Conservation (phyloP, 2,888 invertebrate species). For the Omphaloscelis lunosa region DNA sequence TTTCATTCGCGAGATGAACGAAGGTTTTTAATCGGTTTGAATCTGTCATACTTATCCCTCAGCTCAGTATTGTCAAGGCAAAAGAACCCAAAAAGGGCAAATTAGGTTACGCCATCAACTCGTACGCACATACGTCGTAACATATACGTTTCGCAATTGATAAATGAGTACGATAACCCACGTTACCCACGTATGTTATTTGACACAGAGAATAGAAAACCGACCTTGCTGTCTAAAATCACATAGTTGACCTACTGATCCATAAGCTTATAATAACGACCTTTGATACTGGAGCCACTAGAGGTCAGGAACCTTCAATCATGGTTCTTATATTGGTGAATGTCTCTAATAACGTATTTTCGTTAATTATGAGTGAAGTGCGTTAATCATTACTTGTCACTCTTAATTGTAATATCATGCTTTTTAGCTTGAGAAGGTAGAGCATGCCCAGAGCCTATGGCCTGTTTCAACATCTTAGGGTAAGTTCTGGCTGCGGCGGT, state of each 20-base stretch:
- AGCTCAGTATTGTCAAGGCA: constrained; percentile 3
- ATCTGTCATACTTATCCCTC: constrained; percentile 6
- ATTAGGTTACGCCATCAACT: constrained; percentile 46
- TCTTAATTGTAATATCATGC: constrained; percentile 9
- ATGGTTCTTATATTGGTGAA: constrained; percentile 40
- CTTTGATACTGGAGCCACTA: constrained; percentile 31
- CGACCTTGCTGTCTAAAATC: constrained; percentile 55
- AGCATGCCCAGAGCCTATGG: neutral
- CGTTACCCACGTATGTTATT: constrained; percentile 39
- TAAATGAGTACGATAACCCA: constrained; percentile 47
- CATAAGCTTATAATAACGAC: constrained; percentile 28
- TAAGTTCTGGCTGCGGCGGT: neutral
- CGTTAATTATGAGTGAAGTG: constrained; percentile 37
- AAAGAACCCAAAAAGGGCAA: constrained; percentile 32
- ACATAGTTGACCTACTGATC: constrained; percentile 53
- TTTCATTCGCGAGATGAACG: neutral
- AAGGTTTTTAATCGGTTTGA: neutral
- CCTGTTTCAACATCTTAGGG: neutral
- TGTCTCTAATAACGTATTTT: constrained; percentile 41
- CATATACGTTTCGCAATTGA: constrained; percentile 49
- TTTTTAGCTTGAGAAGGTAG: neutral
- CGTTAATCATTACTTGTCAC: constrained; percentile 28
- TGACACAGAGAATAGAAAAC: constrained; percentile 45
- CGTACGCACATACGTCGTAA: constrained; percentile 32
- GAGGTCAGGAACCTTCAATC: constrained; percentile 52